Conservation (phyloP, 2,113 vertebrate genomes). For the Tauraco erythrolophus region DNA sequence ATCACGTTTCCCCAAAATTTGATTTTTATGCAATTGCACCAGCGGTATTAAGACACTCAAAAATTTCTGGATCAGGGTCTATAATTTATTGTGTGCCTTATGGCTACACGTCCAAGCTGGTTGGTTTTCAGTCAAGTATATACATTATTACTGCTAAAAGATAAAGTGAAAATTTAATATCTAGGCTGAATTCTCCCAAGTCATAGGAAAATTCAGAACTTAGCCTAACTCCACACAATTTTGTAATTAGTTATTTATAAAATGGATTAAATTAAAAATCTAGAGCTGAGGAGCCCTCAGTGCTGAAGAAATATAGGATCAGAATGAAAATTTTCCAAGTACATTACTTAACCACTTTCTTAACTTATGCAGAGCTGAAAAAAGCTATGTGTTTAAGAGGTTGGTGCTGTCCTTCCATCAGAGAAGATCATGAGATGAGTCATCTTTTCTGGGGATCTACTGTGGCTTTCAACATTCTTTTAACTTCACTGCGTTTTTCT, state of each 20-base stretch:
- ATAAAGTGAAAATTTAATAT: neutral
- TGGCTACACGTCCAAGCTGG: rapidly evolving
- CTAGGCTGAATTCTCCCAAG: neutral
- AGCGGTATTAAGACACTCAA: neutral
- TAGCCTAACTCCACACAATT: neutral
- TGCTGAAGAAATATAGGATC: neutral
- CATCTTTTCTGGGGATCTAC: neutral
- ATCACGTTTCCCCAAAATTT: rapidly evolving
- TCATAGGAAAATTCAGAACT: neutral
- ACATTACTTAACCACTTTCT: neutral
- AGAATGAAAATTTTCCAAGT: neutral
- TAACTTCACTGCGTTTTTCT: neutral
- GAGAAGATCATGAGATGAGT: neutral
- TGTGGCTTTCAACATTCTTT: neutral
- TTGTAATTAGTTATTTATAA: neutral
- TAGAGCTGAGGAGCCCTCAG: neutral
- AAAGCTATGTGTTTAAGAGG: neutral
- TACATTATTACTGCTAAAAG: neutral
- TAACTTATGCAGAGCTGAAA: neutral
- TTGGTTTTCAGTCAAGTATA: neutral
- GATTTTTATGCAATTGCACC: neutral
- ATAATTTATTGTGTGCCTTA: neutral
- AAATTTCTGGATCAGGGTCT: neutral
- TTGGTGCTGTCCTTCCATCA: neutral
- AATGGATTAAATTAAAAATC: neutral